phyloP scores from a whole-genome alignment of 64 coral and sea anemone species.

The Montipora cactus region DNA sequence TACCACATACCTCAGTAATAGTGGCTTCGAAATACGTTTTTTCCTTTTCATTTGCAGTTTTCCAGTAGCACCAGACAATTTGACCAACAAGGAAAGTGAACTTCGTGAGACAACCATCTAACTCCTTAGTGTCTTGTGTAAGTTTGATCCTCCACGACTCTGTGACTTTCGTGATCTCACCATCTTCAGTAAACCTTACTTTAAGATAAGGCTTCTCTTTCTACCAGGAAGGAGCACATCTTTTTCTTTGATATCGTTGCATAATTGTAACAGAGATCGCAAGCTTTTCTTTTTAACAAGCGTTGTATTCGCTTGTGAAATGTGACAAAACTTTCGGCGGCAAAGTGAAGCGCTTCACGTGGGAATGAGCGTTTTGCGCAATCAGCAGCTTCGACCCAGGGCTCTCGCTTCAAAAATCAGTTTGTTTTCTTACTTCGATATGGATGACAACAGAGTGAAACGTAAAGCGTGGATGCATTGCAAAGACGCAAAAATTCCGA shows the following conservation, averaged over 20 bases:
- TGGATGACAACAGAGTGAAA: neutral
- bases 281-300: no score
- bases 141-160: constrained; percentile 29
- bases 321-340: no score
- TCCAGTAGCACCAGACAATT: constrained; percentile 50
- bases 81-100: constrained; percentile 34
- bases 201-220: constrained; percentile 31
- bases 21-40: constrained; percentile 17
- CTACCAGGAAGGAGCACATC: constrained; percentile 32
- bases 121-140: neutral
- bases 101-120: constrained; percentile 21
- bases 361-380: neutral
- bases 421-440: neutral
- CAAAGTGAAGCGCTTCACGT: no score
- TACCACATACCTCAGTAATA: constrained; percentile 27
- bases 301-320: no score
- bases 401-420: neutral
- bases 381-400: neutral
- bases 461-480: constrained; percentile 17
- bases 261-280: constrained; percentile 7
- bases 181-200: constrained; percentile 45
- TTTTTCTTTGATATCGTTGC: constrained; percentile 26
- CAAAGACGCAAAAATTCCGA: constrained; percentile 43
- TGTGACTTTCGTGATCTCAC: constrained; percentile 1
- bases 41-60: constrained; percentile 26